Conservation (phyloP, 64 coral and sea anemone species). For the Trachythela sp. region DNA sequence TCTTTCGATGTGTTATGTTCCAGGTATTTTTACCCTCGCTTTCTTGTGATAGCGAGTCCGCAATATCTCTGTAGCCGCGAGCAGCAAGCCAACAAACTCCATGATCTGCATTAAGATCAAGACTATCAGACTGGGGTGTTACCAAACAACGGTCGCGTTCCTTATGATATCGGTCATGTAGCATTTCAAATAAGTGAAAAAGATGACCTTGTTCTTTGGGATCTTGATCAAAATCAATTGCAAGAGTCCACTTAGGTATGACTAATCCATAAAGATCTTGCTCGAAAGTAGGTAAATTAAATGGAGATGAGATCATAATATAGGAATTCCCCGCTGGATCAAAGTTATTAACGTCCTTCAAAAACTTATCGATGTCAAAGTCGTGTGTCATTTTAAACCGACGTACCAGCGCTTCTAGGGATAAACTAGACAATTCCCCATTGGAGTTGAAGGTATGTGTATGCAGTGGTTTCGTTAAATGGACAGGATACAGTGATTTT, state of each 20-base stretch:
- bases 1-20: constrained; percentile 56
- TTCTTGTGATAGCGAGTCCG: constrained; percentile 29
- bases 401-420: constrained; percentile 23
- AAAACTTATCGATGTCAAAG: constrained; percentile 48
- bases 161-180: constrained; percentile 55
- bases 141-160: constrained; percentile 62
- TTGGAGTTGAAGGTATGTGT: constrained; percentile 22
- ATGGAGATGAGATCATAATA: constrained; percentile 56
- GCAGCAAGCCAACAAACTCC: constrained; percentile 70
- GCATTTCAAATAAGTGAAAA: constrained; percentile 44
- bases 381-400: constrained; percentile 13
- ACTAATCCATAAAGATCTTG: constrained; percentile 64
- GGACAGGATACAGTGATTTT: constrained; percentile 59
- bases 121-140: constrained; percentile 51
- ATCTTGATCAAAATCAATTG: constrained; percentile 77
- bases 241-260: constrained; percentile 62
- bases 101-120: constrained; percentile 57
- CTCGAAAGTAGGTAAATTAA: constrained; percentile 23
- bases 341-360: constrained; percentile 39
- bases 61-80: constrained; percentile 55
- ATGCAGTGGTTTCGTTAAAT: constrained; percentile 44
- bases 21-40: constrained; percentile 40
- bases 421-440: constrained; percentile 29
- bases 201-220: constrained; percentile 43
- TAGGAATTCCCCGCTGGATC: constrained; percentile 57